Conservation (phyloP, 2,888 invertebrate genomes). For the Tigriopus californicus region DNA sequence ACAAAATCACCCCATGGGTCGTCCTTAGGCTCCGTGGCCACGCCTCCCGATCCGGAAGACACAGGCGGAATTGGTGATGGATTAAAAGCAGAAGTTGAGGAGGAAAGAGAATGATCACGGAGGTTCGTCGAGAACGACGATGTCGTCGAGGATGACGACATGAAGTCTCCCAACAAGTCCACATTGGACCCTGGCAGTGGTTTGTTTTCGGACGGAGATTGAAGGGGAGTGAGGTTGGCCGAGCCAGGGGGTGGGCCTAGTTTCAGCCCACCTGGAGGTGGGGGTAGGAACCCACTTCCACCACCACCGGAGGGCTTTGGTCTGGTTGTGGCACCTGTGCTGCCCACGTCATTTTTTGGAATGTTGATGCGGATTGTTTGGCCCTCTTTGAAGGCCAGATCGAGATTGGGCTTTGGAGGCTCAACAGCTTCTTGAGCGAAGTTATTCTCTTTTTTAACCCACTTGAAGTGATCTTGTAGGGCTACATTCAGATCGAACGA, state of each 20-base stretch:
- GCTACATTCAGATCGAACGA: slow-evolving; percentile 98
- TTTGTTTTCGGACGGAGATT: too few relatives aligned
- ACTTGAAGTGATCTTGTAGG: slow-evolving; percentile 93
- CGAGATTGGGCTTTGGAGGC: slow-evolving; percentile 42
- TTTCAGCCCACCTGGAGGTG: slow-evolving; percentile 41
- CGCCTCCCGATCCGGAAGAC: background rate
- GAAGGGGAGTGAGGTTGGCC: too few relatives aligned
- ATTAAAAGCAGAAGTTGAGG: too few relatives aligned
- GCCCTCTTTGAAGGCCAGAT: slow-evolving; percentile 94
- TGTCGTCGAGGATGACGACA: too few relatives aligned
- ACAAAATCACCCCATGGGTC: slow-evolving; percentile 56
- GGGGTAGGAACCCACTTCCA: slow-evolving; percentile 44
- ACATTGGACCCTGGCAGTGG: too few relatives aligned
- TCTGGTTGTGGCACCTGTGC: slow-evolving; percentile 50
- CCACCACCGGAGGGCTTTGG: slow-evolving; percentile 41
- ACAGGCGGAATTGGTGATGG: too few relatives aligned
- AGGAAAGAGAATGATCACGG: too few relatives aligned
- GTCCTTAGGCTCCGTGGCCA: slow-evolving; percentile 29
- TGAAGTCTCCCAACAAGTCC: too few relatives aligned
- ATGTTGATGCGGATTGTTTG: slow-evolving; percentile 99
- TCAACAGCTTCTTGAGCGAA: slow-evolving; percentile 31
- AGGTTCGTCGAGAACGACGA: too few relatives aligned
- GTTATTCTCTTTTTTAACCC: slow-evolving; percentile 49
- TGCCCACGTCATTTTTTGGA: slow-evolving; percentile 66
- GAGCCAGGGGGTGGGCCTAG: too few relatives aligned